Conservation (phyloP, 2,113 vertebrate species). For the Lontra canadensis region DNA sequence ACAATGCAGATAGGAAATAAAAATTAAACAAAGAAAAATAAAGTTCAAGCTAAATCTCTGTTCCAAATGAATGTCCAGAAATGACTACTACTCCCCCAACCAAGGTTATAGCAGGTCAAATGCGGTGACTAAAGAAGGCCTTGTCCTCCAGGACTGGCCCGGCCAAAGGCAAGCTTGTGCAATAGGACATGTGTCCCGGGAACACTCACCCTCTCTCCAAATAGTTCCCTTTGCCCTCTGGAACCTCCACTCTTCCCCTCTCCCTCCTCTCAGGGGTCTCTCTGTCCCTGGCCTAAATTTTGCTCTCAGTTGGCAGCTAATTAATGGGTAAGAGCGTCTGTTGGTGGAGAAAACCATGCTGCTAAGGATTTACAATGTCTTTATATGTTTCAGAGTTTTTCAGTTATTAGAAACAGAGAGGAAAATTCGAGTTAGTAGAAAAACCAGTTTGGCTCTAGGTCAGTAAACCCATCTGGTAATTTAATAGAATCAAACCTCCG, state of each 20-base stretch:
- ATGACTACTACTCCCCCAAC: background rate
- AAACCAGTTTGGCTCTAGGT: conserved; percentile 52
- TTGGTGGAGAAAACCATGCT: conserved; percentile 50
- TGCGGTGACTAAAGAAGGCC: background rate
- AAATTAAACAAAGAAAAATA: conserved; percentile 34
- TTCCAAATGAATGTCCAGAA: background rate
- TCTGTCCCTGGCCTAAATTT: conserved; percentile 18
- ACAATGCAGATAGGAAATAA: background rate
- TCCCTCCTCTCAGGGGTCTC: background rate
- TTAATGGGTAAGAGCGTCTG: conserved; percentile 54
- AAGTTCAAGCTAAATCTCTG: conserved; percentile 2
- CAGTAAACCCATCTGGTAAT: conserved; percentile 50
- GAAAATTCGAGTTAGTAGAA: conserved; percentile 54
- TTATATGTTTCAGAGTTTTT: conserved; percentile 62
- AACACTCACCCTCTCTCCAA: background rate
- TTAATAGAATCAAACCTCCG: conserved; percentile 53
- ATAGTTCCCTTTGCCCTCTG: background rate
- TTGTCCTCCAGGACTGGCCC: background rate
- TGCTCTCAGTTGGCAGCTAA: conserved; percentile 55
- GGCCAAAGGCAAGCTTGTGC: background rate
- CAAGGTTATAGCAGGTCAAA: background rate
- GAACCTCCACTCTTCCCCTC: background rate
- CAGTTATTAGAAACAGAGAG: conserved; percentile 73
- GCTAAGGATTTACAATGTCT: conserved; percentile 63
- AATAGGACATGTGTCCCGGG: background rate